Percentiles rank a stretch among this genome's conserved stretches.
Evolutionary conservation across 2,113 vertebrate genomes (phyloP).

Genomic region (Bos indicus): DNA sequence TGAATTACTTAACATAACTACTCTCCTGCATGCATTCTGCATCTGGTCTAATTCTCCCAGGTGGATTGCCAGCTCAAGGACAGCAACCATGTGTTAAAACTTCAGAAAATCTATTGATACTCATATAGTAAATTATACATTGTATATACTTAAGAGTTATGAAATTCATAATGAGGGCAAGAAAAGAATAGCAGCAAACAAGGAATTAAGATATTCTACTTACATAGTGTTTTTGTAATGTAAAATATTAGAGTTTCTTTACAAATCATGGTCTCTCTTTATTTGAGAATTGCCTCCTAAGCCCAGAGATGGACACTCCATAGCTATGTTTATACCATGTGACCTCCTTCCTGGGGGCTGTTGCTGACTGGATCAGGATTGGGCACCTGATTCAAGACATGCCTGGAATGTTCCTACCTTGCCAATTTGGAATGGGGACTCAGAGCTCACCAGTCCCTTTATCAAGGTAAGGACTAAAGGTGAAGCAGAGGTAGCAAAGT

Average conservation of each 20-base stretch:
- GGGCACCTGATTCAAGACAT: neutral
- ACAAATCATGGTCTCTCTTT: neutral
- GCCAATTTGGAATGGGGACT: neutral
- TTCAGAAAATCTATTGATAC: neutral
- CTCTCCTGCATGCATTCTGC: neutral
- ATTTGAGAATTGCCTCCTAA: neutral
- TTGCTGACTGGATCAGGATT: neutral
- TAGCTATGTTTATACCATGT: neutral
- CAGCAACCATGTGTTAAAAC: neutral
- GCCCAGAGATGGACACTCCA: neutral
- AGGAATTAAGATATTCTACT: neutral
- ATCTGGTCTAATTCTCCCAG: neutral
- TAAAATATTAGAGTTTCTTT: neutral
- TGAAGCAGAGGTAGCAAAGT: neutral
- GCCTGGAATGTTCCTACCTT: neutral
- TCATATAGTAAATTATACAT: neutral
- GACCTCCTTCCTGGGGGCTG: neutral
- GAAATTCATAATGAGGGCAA: neutral
- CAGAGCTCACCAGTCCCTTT: neutral
- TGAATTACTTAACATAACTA: neutral
- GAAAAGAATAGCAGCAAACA: neutral
- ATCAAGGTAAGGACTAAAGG: neutral
- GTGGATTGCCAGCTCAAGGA: neutral
- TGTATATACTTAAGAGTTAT: neutral
- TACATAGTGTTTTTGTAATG: neutral